A percentile compares a stretch with the other conserved stretches of the same genome.
Conservation (phyloP, 2,797 vertebrate genomes). For the Clarias platycephalus region DNA sequence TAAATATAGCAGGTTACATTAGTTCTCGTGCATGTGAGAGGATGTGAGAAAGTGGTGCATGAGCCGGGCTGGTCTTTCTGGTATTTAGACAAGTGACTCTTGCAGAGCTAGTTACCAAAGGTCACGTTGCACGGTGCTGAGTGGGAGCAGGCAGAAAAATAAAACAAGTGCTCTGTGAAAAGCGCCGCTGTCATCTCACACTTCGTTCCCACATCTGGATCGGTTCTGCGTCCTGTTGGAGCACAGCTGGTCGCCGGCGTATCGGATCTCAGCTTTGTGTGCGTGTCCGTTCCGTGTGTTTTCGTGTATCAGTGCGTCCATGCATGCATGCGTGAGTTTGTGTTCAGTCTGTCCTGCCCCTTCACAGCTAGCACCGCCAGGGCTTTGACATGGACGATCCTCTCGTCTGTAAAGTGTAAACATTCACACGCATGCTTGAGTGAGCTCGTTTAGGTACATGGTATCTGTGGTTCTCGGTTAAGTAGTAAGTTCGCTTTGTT, state of each 20-base stretch:
- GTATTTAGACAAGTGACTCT: conserved; percentile 60
- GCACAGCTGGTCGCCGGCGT: conserved; percentile 49
- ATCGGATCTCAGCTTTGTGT: conserved; percentile 52
- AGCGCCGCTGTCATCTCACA: conserved; percentile 44
- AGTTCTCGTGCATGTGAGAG: conserved; percentile 20
- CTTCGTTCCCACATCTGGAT: conserved; percentile 57
- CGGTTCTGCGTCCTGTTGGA: conserved; percentile 49
- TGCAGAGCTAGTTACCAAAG: conserved; percentile 51
- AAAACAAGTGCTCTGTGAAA: conserved; percentile 55
- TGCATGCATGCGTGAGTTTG: background rate
- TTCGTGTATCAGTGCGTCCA: conserved; percentile 22
- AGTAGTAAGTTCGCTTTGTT: conserved; percentile 15
- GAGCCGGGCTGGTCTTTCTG: conserved; percentile 37
- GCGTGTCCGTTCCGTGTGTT: conserved; percentile 22
- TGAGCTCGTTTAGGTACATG: conserved; percentile 11
- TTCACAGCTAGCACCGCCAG: conserved; percentile 23
- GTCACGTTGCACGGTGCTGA: conserved; percentile 28
- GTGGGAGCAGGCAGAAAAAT: conserved; percentile 47
- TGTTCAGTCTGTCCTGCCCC: conserved; percentile 1
- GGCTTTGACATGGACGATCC: conserved; percentile 28
- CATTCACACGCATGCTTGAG: conserved; percentile 39
- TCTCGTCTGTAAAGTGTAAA: conserved; percentile 41
- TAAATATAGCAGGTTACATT: background rate
- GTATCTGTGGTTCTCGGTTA: conserved; percentile 12
- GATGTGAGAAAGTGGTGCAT: conserved; percentile 42